These are phyloP conservation scores for Haliaeetus leucogaster DNA, from an alignment of 2,113 vertebrate genomes.

Conservation along the genomic window DNA sequence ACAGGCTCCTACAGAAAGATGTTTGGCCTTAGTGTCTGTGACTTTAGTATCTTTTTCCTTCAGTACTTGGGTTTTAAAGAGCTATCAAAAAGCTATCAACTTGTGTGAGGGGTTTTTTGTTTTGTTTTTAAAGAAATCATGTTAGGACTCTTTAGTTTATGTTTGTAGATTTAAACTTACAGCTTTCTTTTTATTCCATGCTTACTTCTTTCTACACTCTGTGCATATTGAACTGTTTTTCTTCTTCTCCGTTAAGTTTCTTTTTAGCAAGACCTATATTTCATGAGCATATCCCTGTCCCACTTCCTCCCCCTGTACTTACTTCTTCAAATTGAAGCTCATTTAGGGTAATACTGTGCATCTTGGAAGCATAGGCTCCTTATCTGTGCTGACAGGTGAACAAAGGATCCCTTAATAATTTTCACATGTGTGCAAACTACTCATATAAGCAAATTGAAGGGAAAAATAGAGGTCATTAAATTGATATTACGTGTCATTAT, in stretches of 20 bases:
- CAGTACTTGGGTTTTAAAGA: background rate
- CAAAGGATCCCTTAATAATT: constrained; percentile 25
- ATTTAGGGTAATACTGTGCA: background rate
- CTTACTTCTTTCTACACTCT: background rate
- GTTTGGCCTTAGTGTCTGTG: background rate
- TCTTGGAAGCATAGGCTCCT: background rate
- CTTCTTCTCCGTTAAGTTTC: background rate
- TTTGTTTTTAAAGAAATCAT: background rate
- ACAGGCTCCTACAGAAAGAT: background rate
- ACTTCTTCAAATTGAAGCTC: background rate
- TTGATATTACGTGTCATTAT: constrained; percentile 50
- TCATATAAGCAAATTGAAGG: background rate
- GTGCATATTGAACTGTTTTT: background rate
- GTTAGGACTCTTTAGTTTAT: background rate
- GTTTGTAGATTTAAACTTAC: background rate
- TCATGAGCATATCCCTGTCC: background rate
- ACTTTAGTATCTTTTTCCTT: background rate
- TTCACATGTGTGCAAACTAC: background rate
- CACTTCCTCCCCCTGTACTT: background rate
- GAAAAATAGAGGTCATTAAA: constrained; percentile 45
- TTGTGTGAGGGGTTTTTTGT: background rate
- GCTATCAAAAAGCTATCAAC: background rate
- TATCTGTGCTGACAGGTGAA: background rate
- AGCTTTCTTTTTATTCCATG: background rate
- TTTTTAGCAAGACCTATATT: background rate